phyloP scores from a whole-genome alignment of 2,797 vertebrate species.

The Acipenser ruthenus region DNA sequence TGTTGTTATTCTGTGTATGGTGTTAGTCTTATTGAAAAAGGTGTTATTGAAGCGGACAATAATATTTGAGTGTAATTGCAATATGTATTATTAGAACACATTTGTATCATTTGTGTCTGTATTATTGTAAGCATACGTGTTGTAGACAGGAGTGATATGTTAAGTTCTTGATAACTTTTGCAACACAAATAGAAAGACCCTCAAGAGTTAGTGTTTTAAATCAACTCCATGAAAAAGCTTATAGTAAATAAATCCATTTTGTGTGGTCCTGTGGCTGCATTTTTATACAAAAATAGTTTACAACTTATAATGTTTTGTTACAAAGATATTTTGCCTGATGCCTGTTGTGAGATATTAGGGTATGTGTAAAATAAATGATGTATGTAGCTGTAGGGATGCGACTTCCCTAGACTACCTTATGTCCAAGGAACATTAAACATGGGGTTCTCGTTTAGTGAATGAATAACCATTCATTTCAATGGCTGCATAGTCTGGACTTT shows the following conservation, averaged over 20 bases:
- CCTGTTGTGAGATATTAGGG: conserved; percentile 94
- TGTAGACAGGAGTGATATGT: too few relatives aligned
- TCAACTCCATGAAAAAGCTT: not conserved
- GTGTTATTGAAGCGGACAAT: too few relatives aligned
- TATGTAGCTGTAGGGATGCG: conserved; percentile 95
- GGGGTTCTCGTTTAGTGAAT: conserved; percentile 98
- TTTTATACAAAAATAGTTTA: conserved; percentile 40
- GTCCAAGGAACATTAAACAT: conserved; percentile 99
- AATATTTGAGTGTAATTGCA: too few relatives aligned
- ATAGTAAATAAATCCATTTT: conserved; percentile 7
- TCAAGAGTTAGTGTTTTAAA: not conserved
- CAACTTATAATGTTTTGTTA: conserved; percentile 57
- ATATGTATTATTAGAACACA: too few relatives aligned
- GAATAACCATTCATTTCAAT: conserved; percentile 99
- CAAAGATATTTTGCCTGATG: conserved; percentile 77
- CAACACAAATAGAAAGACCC: too few relatives aligned
- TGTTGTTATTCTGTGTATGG: too few relatives aligned
- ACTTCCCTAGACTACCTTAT: conserved; percentile 95
- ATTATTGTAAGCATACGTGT: too few relatives aligned
- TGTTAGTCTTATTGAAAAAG: too few relatives aligned
- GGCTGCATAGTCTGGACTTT: conserved; percentile 86
- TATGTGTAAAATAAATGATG: conserved; percentile 99
- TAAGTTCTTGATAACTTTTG: too few relatives aligned
- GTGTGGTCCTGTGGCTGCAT: conserved; percentile 9
- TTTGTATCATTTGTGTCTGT: too few relatives aligned